A percentile compares a stretch with the other conserved stretches of the same genome.
Evolutionary conservation across 2,113 vertebrate species (phyloP).

Genomic region (Cichladusa arquata): DNA sequence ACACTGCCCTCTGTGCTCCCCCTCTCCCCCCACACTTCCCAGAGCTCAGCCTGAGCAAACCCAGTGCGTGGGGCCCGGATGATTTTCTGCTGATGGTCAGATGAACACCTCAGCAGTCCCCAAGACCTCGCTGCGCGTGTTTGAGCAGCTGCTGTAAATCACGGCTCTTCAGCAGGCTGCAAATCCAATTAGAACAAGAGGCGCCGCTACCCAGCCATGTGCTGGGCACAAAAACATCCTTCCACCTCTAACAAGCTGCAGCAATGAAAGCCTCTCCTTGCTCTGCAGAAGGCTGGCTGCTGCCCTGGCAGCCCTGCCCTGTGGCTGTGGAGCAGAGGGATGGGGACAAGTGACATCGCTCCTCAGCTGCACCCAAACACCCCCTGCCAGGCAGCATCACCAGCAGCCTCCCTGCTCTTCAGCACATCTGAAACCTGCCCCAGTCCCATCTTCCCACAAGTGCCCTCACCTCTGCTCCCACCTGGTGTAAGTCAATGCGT

Average conservation of each 20-base stretch:
- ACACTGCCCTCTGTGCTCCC: fast-evolving
- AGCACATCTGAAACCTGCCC: not conserved
- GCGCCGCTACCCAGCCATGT: not conserved
- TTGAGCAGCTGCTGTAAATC: not conserved
- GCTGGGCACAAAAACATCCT: not conserved
- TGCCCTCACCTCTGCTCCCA: not conserved
- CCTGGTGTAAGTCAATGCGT: fast-evolving
- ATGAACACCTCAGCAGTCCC: not conserved
- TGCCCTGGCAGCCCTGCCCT: not conserved
- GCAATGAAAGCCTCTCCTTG: fast-evolving
- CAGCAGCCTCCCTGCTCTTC: not conserved
- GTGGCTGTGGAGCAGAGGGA: fast-evolving
- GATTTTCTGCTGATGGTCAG: not conserved
- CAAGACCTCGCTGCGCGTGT: not conserved
- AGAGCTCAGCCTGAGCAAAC: not conserved
- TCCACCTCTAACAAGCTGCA: not conserved
- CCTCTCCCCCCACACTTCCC: fast-evolving
- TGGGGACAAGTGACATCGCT: too few species aligned
- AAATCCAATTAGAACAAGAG: conserved; percentile 23
- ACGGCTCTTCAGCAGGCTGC: not conserved
- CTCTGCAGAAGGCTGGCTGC: not conserved
- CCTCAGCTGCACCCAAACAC: not conserved
- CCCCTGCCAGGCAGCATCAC: fast-evolving
- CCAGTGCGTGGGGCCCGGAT: fast-evolving
- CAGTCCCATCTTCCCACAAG: not conserved